Conservation (phyloP, 2,797 vertebrate genomes). For the Phoxinus dragarum region DNA sequence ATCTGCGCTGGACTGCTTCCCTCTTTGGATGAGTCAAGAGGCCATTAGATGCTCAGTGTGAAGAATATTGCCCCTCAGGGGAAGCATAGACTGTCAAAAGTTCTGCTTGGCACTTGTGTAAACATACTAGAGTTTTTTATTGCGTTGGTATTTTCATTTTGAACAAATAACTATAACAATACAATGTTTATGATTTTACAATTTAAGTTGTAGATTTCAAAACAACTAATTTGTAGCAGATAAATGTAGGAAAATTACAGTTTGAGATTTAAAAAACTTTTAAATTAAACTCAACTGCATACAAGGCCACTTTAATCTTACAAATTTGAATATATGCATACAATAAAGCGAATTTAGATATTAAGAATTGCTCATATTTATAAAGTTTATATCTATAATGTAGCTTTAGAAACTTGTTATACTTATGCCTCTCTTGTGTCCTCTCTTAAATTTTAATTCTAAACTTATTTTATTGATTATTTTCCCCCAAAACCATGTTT, state of each 20-base stretch:
- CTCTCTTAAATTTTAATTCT: background rate
- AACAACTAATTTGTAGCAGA: background rate
- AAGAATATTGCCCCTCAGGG: conserved; percentile 45
- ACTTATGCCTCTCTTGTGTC: background rate
- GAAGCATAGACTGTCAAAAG: conserved; percentile 34
- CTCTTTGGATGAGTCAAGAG: conserved; percentile 56
- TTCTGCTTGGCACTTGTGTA: background rate
- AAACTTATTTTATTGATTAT: background rate
- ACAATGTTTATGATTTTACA: background rate
- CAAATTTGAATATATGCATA: background rate
- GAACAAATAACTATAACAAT: background rate
- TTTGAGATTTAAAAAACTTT: background rate
- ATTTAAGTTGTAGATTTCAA: background rate
- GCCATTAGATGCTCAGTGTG: conserved; percentile 57
- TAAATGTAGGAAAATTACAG: background rate
- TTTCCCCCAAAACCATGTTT: background rate
- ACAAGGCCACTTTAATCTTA: background rate
- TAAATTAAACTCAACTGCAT: background rate
- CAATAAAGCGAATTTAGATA: background rate
- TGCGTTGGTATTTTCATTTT: background rate
- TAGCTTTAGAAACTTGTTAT: background rate
- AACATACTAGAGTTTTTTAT: background rate
- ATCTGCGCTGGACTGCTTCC: conserved; percentile 55
- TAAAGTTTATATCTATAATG: background rate
- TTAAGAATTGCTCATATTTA: background rate